A percentile compares a stretch with the other conserved stretches of the same genome.
These are phyloP conservation scores for Rhinatrema bivittatum DNA, from an alignment of 2,797 vertebrate genomes.

Conservation along the genomic window DNA sequence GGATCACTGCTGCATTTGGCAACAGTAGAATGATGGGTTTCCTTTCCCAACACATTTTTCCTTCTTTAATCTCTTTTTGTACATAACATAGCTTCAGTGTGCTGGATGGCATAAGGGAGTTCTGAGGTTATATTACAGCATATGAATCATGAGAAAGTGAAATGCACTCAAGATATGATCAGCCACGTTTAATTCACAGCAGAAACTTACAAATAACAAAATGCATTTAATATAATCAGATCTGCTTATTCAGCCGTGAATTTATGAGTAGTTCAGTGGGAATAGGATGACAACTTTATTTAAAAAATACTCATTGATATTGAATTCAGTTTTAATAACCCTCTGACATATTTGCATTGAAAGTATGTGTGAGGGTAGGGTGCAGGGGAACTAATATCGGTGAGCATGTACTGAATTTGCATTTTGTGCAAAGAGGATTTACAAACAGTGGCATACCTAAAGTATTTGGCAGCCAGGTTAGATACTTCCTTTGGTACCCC, in stretches of 20 bases:
- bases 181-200: slow-evolving; percentile 91
- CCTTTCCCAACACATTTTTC: slow-evolving; percentile 73
- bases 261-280: slow-evolving; percentile 71
- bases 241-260: slow-evolving; percentile 79
- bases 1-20: too few relatives aligned
- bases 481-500: too few relatives aligned
- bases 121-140: slow-evolving; percentile 83
- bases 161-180: slow-evolving; percentile 85
- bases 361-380: too few relatives aligned
- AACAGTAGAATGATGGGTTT: too few relatives aligned
- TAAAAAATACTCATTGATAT: slow-evolving; percentile 66
- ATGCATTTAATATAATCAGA: slow-evolving; percentile 89
- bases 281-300: slow-evolving; percentile 68
- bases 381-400: slow-evolving; percentile 40
- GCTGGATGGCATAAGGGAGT: slow-evolving; percentile 73
- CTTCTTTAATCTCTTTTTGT: slow-evolving; percentile 73
- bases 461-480: too few relatives aligned
- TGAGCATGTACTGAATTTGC: slow-evolving; percentile 44
- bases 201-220: slow-evolving; percentile 74
- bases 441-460: too few relatives aligned
- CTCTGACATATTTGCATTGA: slow-evolving; percentile 53
- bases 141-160: slow-evolving; percentile 90
- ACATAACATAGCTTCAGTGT: slow-evolving; percentile 63
- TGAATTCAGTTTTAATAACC: slow-evolving; percentile 43
- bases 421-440: too few relatives aligned